Percentiles rank a stretch among this genome's conserved stretches.
These are phyloP conservation scores for Cryptocephalus primarius DNA, from an alignment of 2,888 invertebrate species.

Conservation along the genomic window DNA sequence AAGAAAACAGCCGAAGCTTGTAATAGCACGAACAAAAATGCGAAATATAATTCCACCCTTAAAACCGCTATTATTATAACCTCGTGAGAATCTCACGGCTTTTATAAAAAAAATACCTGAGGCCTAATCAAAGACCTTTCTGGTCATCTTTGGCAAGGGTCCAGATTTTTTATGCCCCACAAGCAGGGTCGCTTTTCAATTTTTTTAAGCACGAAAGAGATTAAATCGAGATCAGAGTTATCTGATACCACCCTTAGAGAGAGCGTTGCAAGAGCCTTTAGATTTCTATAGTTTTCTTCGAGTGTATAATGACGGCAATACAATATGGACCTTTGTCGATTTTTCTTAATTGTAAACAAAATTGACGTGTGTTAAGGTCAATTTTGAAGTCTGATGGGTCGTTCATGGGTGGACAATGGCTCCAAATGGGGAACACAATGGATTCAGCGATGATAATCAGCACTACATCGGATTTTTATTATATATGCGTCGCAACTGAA, in stretches of 20 bases:
- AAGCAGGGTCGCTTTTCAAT: constrained; percentile 12
- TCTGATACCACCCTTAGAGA: constrained; percentile 23
- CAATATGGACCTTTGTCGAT: constrained; percentile 13
- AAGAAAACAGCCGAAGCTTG: constrained; percentile 1
- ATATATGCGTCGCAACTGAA: too few species aligned
- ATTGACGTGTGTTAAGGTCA: constrained; percentile 19
- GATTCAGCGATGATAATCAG: too few species aligned
- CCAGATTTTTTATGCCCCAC: constrained; percentile 23
- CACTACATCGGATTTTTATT: too few species aligned
- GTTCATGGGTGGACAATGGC: background rate
- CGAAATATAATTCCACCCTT: constrained; percentile 24
- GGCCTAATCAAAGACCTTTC: constrained; percentile 20
- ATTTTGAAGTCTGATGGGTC: constrained; percentile 9
- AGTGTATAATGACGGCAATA: constrained; percentile 22
- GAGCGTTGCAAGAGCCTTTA: constrained; percentile 23
- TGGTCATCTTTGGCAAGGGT: constrained; percentile 26
- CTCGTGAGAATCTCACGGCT: constrained; percentile 25
- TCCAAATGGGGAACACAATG: too few species aligned
- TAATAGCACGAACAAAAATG: constrained; percentile 10
- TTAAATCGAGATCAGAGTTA: constrained; percentile 20
- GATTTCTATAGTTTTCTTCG: constrained; percentile 24
- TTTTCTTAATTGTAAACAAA: constrained; percentile 17
- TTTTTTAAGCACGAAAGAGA: constrained; percentile 12
- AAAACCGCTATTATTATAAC: constrained; percentile 17
- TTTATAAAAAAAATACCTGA: constrained; percentile 24